Base-by-base conservation (phyloP, 1,140 invertebrate genomes). In the Drosophila athabasca region DNA sequence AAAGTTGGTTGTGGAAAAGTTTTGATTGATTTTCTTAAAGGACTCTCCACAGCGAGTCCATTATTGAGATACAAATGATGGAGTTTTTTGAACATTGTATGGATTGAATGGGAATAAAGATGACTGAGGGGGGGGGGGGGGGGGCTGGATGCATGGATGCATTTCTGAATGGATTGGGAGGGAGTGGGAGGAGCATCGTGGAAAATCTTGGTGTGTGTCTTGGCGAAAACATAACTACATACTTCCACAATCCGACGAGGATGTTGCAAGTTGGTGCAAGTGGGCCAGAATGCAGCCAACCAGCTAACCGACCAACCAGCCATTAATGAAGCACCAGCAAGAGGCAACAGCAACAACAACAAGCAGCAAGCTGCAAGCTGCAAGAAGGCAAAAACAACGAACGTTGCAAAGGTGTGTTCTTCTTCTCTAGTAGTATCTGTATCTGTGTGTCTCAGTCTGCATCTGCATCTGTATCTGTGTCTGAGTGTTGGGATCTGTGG, bases 11-110 rank as follows among this genome's bases (percentile, higher is more conserved):
- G 57, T 50, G 69, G 75, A 76, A 84, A 79, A 68, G 68, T 67
- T 66, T 83, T 83, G 79, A 83, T 83, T 83, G 79, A 83, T 83
- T 83, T 83, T 83, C 80, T 57, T 48, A 48, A 59, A 66, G 60
- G 46, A 51, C 7, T 9, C 31, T 31, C 31, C 31, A 9, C 4
- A 13, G 35, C 35, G 35, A 39, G 54, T 44, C 53, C 50, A 51
- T 29, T 58, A 39, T 39, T 5, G 11, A 39, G 35, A 39, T 39
- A 39, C 35, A 39, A 39, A 39, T 39, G 35, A 13, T 39, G 35
- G 11, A 39, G 11, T 39, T 26, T 26, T 4, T 26, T 26, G 24
- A 5, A 5, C 4, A 26, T 26, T 4, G 3, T 26, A 5, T 4
- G 24, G 24, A 26, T 26, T 39, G 35, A 39, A 39, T 5, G 13